phyloP scores from a whole-genome alignment of 2,797 vertebrate species.

The Cyprinodon diabolis region DNA sequence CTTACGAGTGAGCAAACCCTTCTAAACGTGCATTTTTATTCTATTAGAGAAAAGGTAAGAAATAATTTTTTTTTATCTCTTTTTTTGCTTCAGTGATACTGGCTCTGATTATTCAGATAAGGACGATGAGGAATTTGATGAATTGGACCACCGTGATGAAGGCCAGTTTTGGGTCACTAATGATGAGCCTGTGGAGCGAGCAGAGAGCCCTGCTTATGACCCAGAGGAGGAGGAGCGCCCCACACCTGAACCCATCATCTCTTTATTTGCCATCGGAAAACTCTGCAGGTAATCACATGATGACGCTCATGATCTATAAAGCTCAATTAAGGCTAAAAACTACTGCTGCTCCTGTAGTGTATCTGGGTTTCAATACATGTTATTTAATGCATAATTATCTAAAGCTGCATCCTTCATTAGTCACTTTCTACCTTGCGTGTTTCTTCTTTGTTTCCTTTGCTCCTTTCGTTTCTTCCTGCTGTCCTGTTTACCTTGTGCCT shows the following conservation, averaged over 20 bases:
- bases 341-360: background rate
- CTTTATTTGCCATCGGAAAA: constrained; percentile 90
- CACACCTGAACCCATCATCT: constrained; percentile 77
- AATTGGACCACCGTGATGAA: constrained; percentile 86
- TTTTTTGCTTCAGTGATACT: constrained; percentile 68
- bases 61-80: background rate
- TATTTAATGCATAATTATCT: background rate
- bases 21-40: background rate
- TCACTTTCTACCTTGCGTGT: too few relatives aligned
- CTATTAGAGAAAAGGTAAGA: background rate
- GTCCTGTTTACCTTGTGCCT: background rate
- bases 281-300: constrained; percentile 87
- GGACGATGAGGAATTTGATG: constrained; percentile 80
- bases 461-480: background rate
- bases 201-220: constrained; percentile 69
- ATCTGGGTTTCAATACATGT: background rate
- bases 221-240: constrained; percentile 63
- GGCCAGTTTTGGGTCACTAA: constrained; percentile 86
- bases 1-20: constrained; percentile 61
- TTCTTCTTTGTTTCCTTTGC: background rate
- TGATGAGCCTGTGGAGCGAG: constrained; percentile 76
- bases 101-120: constrained; percentile 78
- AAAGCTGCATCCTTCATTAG: too few relatives aligned
- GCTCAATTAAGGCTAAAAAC: background rate
- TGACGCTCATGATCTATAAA: background rate